These are phyloP conservation scores for Grantiella picta DNA, from an alignment of 2,113 vertebrate species.

Conservation along the genomic window DNA sequence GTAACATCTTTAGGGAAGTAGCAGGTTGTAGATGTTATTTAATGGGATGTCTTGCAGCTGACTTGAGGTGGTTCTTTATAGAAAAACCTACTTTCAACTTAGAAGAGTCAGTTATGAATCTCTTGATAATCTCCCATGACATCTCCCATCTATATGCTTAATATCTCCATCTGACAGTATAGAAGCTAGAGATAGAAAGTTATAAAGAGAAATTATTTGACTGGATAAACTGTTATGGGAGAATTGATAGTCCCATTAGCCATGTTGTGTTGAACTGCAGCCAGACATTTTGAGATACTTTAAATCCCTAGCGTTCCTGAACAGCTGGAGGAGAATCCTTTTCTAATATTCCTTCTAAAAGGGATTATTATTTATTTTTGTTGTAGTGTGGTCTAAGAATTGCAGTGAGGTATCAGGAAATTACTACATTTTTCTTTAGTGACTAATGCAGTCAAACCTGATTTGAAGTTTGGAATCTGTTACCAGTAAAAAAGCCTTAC, in stretches of 20 bases:
- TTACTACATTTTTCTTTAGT: not conserved
- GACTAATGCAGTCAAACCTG: not conserved
- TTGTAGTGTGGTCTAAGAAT: not conserved
- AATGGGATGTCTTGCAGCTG: not conserved
- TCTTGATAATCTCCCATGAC: not conserved
- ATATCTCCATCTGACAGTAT: not conserved
- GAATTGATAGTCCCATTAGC: not conserved
- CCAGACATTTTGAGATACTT: conserved; percentile 1
- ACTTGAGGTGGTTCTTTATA: not conserved
- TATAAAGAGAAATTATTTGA: not conserved
- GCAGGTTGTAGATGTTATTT: not conserved
- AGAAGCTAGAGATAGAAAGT: not conserved
- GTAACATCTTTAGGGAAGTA: not conserved
- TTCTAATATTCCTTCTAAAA: not conserved
- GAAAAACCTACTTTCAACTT: not conserved
- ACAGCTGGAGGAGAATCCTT: not conserved
- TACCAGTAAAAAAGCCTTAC: not conserved
- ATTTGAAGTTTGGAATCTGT: not conserved
- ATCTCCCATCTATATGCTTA: not conserved
- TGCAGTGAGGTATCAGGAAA: not conserved
- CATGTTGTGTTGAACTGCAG: not conserved
- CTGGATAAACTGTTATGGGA: not conserved
- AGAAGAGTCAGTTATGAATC: not conserved
- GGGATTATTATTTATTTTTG: not conserved
- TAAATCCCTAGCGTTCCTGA: not conserved